Conservation (phyloP, 1,140 invertebrate species). For the Ips nitidus region DNA sequence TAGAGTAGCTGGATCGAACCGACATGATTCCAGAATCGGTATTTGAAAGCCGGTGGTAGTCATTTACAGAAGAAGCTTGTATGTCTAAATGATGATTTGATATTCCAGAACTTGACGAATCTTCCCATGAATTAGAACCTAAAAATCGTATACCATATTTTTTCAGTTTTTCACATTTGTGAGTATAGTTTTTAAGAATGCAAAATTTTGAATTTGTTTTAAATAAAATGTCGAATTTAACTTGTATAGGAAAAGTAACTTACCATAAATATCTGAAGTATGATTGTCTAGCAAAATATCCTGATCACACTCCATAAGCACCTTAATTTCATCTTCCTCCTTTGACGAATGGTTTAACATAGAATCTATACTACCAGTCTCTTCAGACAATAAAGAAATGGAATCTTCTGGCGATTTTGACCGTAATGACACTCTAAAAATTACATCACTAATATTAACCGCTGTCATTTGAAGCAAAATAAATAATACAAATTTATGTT, state of each 20-base stretch:
- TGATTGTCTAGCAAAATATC: slow-evolving; percentile 48
- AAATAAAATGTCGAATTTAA: background rate
- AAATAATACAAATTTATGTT: background rate
- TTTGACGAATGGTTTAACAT: slow-evolving; percentile 80
- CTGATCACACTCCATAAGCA: slow-evolving; percentile 59
- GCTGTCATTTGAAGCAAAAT: background rate
- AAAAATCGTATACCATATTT: background rate
- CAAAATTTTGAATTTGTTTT: slow-evolving; percentile 7
- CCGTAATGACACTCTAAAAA: slow-evolving; percentile 58
- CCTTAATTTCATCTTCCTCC: slow-evolving; percentile 68
- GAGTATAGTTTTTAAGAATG: too few relatives aligned
- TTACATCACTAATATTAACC: slow-evolving; percentile 21
- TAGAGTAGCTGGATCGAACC: slow-evolving; percentile 60
- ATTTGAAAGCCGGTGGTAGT: slow-evolving; percentile 49
- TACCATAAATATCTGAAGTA: slow-evolving; percentile 47
- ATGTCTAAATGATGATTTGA: slow-evolving; percentile 44
- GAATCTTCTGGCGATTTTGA: slow-evolving; percentile 69
- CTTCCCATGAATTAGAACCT: slow-evolving; percentile 47
- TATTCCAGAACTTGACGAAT: slow-evolving; percentile 44
- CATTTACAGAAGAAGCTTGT: slow-evolving; percentile 40
- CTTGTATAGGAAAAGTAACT: background rate
- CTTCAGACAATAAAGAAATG: slow-evolving; percentile 68
- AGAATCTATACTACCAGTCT: slow-evolving; percentile 80
- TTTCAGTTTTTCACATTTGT: background rate
- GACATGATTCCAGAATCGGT: slow-evolving; percentile 72